phyloP scores from a whole-genome alignment of 2,888 invertebrate genomes.

The Holacanthella duospinosa region DNA sequence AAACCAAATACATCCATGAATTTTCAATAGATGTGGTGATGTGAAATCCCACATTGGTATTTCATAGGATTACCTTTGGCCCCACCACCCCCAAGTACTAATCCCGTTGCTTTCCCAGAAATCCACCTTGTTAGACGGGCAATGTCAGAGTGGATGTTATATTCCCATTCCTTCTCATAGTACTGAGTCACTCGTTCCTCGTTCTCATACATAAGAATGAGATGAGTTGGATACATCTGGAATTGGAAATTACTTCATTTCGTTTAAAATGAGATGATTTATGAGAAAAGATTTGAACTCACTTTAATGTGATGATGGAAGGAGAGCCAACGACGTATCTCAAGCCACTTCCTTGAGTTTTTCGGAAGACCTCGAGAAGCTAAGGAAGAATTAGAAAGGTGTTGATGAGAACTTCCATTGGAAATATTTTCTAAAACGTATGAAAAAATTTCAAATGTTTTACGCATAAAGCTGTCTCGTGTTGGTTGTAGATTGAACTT shows the following conservation, averaged over 20 bases:
- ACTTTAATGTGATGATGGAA: constrained; percentile 15
- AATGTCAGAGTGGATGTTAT: constrained; percentile 5
- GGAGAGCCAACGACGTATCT: constrained; percentile 7
- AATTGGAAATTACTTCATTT: background rate
- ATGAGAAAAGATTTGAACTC: background rate
- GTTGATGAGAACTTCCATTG: no score
- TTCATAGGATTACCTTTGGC: background rate
- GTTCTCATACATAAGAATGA: background rate
- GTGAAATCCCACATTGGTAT: background rate
- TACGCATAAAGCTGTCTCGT: background rate
- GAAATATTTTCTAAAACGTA: no score
- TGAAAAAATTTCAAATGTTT: background rate
- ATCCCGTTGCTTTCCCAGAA: constrained; percentile 8
- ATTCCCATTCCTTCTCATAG: background rate
- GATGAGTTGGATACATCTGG: background rate
- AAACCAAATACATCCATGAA: background rate
- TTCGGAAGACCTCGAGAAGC: background rate
- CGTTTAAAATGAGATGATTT: background rate
- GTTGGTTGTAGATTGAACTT: background rate
- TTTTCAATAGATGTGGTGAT: background rate
- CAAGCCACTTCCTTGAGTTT: constrained; percentile 5
- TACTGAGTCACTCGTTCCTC: background rate
- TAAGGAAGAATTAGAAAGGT: background rate
- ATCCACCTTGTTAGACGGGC: constrained; percentile 10
- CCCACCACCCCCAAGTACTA: constrained; percentile 10